Conservation (phyloP, 1,140 invertebrate genomes). For the Bombus cullumanus region DNA sequence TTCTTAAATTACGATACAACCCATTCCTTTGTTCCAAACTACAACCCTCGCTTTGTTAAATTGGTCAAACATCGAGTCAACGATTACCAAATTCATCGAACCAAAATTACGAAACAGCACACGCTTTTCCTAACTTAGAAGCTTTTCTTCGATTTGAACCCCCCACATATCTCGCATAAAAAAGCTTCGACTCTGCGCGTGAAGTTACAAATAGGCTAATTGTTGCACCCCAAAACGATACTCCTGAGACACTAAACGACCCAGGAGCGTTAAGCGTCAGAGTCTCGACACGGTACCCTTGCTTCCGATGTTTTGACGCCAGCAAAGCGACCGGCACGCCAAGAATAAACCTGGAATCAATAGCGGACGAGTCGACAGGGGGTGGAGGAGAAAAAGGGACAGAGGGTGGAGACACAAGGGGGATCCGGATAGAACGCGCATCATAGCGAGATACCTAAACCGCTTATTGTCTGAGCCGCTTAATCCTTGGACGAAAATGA, state of each 20-base stretch:
- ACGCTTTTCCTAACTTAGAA: too few relatives aligned
- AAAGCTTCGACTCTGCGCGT: too few relatives aligned
- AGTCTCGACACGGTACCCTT: slow-evolving; percentile 31
- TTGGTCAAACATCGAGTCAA: too few relatives aligned
- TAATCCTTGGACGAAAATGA: slow-evolving; percentile 37
- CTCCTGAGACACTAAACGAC: background rate
- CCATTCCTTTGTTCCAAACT: too few relatives aligned
- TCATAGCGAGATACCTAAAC: slow-evolving; percentile 45
- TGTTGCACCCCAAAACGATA: too few relatives aligned
- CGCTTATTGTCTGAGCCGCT: slow-evolving; percentile 48
- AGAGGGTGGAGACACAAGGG: slow-evolving; percentile 27
- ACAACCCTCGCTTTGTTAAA: too few relatives aligned
- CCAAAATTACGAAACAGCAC: too few relatives aligned
- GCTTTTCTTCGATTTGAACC: too few relatives aligned
- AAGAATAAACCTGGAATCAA: slow-evolving; percentile 78
- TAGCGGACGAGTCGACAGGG: slow-evolving; percentile 65
- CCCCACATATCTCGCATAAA: too few relatives aligned
- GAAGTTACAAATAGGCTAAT: background rate
- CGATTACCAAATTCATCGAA: too few relatives aligned
- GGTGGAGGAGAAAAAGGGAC: slow-evolving; percentile 9
- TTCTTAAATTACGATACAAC: too few relatives aligned
- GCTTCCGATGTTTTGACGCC: slow-evolving; percentile 71
- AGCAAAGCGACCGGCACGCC: slow-evolving; percentile 66
- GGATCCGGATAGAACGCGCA: slow-evolving; percentile 14
- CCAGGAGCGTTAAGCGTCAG: slow-evolving; percentile 3